Conservation (phyloP, 2,113 vertebrate species). For the Caloenas nicobarica region DNA sequence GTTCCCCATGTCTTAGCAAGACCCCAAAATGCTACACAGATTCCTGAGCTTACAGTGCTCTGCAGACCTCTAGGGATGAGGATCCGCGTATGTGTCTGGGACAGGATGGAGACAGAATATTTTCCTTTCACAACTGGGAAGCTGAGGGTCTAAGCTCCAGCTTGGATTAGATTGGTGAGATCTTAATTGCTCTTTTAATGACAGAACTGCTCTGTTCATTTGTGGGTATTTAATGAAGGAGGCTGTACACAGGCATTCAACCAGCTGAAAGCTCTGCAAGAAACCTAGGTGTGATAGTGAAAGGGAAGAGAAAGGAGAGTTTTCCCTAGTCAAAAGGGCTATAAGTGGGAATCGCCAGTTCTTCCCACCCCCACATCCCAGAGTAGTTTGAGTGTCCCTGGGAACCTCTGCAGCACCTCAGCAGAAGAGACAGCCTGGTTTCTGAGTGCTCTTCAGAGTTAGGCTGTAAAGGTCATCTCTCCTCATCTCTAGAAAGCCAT, state of each 20-base stretch:
- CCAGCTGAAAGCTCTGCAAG: neutral
- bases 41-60: neutral
- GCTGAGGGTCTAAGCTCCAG: neutral
- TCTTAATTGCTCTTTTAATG: neutral
- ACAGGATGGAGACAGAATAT: neutral
- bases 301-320: neutral
- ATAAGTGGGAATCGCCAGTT: neutral
- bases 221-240: neutral
- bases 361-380: neutral
- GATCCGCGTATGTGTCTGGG: neutral
- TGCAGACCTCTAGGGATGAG: neutral
- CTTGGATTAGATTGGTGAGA: neutral
- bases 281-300: neutral
- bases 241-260: neutral
- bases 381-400: neutral
- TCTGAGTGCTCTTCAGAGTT: neutral
- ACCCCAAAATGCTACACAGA: accelerated
- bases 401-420: neutral
- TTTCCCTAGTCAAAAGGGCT: neutral
- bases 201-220: neutral
- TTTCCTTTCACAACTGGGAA: neutral
- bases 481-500: neutral
- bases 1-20: neutral
- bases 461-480: neutral
- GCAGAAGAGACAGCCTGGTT: neutral